Conservation (phyloP, 2,888 invertebrate genomes). For the Aricia artaxerxes region DNA sequence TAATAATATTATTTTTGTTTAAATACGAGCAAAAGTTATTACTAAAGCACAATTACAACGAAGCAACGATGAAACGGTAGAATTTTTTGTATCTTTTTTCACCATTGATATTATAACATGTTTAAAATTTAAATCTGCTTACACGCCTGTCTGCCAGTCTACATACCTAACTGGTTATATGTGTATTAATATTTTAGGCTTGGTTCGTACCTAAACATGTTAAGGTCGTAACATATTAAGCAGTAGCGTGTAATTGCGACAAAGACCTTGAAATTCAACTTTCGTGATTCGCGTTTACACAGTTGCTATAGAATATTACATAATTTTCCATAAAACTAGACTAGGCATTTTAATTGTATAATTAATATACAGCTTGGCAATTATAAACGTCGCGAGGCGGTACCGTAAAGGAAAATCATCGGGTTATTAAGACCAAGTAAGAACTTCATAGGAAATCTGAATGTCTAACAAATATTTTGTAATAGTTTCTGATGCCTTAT, state of each 20-base stretch:
- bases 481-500: not conserved
- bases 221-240: slow-evolving; percentile 12
- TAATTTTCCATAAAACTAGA: slow-evolving; percentile 24
- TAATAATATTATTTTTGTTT: not conserved
- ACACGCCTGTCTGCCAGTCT: not conserved
- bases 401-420: slow-evolving; percentile 20
- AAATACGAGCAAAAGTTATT: no score
- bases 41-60: no score
- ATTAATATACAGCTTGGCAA: slow-evolving; percentile 9
- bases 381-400: slow-evolving; percentile 11
- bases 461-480: not conserved
- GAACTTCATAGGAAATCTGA: not conserved
- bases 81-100: no score
- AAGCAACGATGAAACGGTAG: no score
- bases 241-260: not conserved
- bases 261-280: slow-evolving; percentile 3
- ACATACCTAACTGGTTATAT: not conserved
- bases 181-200: slow-evolving; percentile 8
- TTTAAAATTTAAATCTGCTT: not conserved
- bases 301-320: slow-evolving; percentile 6
- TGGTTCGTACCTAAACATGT: not conserved
- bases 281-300: not conserved
- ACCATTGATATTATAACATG: no score
- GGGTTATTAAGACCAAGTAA: not conserved
- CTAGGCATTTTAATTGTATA: slow-evolving; percentile 21